Evolutionary conservation across 2,888 invertebrate species (phyloP).

Genomic region (Trissolcus japonicus): DNA sequence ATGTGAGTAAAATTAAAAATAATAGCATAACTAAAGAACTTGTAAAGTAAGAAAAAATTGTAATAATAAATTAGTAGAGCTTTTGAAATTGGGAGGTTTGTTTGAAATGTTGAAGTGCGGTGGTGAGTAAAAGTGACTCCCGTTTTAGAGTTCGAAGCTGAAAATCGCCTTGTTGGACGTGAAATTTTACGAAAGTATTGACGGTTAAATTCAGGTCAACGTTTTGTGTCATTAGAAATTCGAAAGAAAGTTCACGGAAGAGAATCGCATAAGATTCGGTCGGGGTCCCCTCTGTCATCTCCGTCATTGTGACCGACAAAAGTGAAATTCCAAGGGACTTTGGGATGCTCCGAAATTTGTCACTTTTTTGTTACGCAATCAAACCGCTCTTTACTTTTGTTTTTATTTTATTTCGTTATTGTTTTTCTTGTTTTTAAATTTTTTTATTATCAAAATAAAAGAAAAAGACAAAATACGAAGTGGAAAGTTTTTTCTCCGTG

Average conservation of each 20-base stretch:
- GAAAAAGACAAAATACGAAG: no score
- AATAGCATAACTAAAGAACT: no score
- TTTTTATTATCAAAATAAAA: no score
- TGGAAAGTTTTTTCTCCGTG: no score
- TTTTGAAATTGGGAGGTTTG: neutral
- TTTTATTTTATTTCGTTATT: constrained; percentile 1
- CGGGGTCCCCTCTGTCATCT: constrained; percentile 5
- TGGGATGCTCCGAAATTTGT: constrained; percentile 6
- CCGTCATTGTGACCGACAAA: constrained; percentile 17
- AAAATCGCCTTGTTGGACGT: constrained; percentile 16
- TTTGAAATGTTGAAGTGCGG: neutral
- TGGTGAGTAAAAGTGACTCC: constrained; percentile 1
- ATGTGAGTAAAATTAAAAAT: constrained; percentile 1
- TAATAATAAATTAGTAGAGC: neutral
- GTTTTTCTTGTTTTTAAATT: neutral
- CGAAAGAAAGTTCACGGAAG: constrained; percentile 49
- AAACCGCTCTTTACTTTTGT: neutral
- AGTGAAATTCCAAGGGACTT: constrained; percentile 22
- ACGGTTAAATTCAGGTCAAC: constrained; percentile 35
- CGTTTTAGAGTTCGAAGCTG: neutral
- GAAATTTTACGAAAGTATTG: constrained; percentile 44
- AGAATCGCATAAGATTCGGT: constrained; percentile 18
- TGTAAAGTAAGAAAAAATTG: neutral
- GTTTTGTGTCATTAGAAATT: constrained; percentile 52
- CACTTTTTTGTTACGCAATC: neutral